These are phyloP conservation scores for Hetaerina titia DNA, from an alignment of 2,888 invertebrate species.

Conservation along the genomic window DNA sequence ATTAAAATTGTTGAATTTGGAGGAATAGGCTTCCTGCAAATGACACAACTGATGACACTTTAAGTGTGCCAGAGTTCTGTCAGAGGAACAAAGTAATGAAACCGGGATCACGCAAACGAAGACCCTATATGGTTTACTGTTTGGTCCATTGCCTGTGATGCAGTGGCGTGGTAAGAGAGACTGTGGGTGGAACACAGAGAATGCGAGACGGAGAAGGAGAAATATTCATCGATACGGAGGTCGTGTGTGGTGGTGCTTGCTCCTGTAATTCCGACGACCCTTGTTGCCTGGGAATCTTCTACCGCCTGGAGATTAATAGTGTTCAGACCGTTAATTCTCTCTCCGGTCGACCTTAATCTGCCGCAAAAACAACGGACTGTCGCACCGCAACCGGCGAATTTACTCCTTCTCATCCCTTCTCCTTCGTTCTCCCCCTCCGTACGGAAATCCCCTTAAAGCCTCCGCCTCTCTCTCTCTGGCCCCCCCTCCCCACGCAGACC, in stretches of 20 bases:
- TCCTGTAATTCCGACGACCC: conserved; percentile 64
- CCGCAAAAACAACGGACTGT: conserved; percentile 66
- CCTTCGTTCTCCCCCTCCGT: not conserved
- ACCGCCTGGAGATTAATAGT: conserved; percentile 66
- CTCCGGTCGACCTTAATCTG: conserved; percentile 65
- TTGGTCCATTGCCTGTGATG: not conserved
- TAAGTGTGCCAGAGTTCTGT: not conserved
- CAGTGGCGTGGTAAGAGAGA: conserved; percentile 9
- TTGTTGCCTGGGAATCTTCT: conserved; percentile 58
- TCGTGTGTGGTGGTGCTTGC: not conserved
- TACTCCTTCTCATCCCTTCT: not conserved
- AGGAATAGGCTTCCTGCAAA: no score
- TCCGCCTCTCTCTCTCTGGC: not conserved
- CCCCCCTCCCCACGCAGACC: not conserved
- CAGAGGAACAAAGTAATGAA: not conserved
- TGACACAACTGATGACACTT: no score
- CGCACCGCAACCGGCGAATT: conserved; percentile 60
- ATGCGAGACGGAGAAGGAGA: not conserved
- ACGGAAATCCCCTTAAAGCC: not conserved
- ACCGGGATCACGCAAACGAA: not conserved
- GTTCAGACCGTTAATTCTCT: conserved; percentile 65
- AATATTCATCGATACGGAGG: not conserved
- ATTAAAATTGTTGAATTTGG: no score
- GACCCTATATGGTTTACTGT: not conserved
- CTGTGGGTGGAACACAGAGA: not conserved